Percentiles rank a stretch among this genome's conserved stretches.
These are phyloP conservation scores for Pollicipes pollicipes DNA, from an alignment of 1,140 invertebrate species.

Conservation along the genomic window DNA sequence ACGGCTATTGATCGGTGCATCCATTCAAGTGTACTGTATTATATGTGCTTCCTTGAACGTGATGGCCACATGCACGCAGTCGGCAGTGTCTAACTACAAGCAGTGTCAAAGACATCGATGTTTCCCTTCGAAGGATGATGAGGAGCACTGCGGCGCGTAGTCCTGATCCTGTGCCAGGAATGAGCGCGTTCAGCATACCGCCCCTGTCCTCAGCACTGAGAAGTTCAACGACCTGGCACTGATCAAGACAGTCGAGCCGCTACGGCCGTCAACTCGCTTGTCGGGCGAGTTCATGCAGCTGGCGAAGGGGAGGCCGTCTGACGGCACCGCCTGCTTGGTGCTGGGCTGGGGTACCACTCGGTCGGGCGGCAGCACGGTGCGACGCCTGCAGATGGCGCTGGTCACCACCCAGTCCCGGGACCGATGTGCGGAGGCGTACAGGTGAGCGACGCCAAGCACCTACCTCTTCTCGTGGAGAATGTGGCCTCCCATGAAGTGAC, in stretches of 20 bases:
- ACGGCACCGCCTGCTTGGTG: not conserved
- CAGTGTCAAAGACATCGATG: too few relatives aligned
- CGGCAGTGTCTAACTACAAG: too few relatives aligned
- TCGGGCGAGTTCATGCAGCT: not conserved
- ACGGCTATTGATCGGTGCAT: too few relatives aligned
- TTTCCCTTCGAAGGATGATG: too few relatives aligned
- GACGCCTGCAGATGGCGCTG: not conserved
- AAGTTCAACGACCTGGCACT: not conserved
- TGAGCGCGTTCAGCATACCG: too few relatives aligned
- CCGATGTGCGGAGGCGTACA: not conserved
- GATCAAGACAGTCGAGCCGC: not conserved
- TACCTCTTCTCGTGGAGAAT: too few relatives aligned
- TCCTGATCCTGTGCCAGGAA: too few relatives aligned
- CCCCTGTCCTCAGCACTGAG: not conserved
- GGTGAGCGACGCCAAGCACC: not conserved
- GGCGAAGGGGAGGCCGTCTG: not conserved
- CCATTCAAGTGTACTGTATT: too few relatives aligned
- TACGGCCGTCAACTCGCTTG: not conserved
- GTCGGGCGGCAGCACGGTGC: not conserved
- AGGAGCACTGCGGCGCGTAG: too few relatives aligned
- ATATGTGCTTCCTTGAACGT: too few relatives aligned
- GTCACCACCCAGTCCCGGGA: not conserved
- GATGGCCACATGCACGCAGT: too few relatives aligned
- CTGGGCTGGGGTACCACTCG: not conserved
- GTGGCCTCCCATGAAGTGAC: too few relatives aligned